Conservation (phyloP, 2,113 vertebrate species). For the Mastomys coucha region DNA sequence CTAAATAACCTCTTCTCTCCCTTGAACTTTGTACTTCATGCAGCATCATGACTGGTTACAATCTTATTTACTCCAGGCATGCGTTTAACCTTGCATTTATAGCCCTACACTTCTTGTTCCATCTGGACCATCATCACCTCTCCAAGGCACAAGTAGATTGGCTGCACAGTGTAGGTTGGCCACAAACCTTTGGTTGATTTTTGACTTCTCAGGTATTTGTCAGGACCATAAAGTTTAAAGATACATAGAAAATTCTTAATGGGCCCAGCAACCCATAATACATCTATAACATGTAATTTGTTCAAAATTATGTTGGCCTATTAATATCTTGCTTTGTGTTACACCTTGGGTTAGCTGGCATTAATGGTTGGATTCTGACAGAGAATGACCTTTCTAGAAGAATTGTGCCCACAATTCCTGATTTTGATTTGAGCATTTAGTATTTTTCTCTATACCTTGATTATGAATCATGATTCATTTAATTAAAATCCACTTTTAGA, state of each 20-base stretch:
- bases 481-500: conserved; percentile 77
- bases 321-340: conserved; percentile 62
- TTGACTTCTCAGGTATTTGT: not conserved
- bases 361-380: conserved; percentile 60
- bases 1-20: not conserved
- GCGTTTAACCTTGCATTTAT: not conserved
- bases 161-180: not conserved
- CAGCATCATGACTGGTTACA: not conserved
- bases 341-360: conserved; percentile 19
- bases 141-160: not conserved
- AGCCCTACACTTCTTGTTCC: not conserved
- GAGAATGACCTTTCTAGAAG: conserved; percentile 71
- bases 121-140: not conserved
- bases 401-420: conserved; percentile 60
- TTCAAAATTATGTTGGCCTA: conserved; percentile 44
- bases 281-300: conserved; percentile 35
- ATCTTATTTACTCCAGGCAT: not conserved
- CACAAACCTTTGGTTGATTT: not conserved
- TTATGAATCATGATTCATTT: conserved; percentile 73
- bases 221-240: not conserved
- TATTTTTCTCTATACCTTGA: conserved; percentile 62
- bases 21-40: not conserved
- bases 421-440: conserved; percentile 63
- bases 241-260: conserved; percentile 14
- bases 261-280: not conserved